These are phyloP conservation scores for Sebastes itinus DNA, from an alignment of 2,797 vertebrate species.

Conservation along the genomic window DNA sequence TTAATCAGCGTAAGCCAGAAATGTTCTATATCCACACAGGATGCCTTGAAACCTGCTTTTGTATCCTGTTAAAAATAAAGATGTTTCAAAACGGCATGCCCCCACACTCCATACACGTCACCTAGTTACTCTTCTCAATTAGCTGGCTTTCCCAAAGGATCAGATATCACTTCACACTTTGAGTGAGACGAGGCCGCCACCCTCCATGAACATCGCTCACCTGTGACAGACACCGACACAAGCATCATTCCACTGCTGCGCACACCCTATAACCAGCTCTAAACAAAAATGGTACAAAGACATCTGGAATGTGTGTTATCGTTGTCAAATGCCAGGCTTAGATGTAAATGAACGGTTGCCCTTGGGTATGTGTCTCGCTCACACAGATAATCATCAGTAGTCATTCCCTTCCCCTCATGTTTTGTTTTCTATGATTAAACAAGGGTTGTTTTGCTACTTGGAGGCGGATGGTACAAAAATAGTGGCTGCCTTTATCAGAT, in stretches of 20 bases:
- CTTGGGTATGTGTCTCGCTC: slow-evolving; percentile 21
- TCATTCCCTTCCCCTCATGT: slow-evolving; percentile 36
- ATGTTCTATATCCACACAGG: neutral
- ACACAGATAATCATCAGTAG: slow-evolving; percentile 62
- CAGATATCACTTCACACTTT: neutral
- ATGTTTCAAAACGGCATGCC: neutral
- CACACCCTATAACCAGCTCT: neutral
- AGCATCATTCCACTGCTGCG: neutral
- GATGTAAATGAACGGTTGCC: slow-evolving; percentile 49
- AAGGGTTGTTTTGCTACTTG: slow-evolving; percentile 66
- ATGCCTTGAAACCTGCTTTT: neutral
- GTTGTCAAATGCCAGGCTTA: slow-evolving; percentile 50
- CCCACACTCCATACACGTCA: neutral
- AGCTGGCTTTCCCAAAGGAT: neutral
- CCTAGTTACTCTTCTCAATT: neutral
- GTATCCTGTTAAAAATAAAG: neutral
- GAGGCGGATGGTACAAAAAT: slow-evolving; percentile 63
- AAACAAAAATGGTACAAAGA: slow-evolving; percentile 18
- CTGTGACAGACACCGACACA: slow-evolving; percentile 2
- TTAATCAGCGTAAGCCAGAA: neutral
- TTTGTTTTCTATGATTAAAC: slow-evolving; percentile 63
- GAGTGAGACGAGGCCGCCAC: neutral
- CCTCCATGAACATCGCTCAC: neutral
- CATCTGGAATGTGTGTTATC: slow-evolving; percentile 40
- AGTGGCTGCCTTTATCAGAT: slow-evolving; percentile 61